phyloP scores from a whole-genome alignment of 2,888 invertebrate genomes.

The Nysson spinosus region DNA sequence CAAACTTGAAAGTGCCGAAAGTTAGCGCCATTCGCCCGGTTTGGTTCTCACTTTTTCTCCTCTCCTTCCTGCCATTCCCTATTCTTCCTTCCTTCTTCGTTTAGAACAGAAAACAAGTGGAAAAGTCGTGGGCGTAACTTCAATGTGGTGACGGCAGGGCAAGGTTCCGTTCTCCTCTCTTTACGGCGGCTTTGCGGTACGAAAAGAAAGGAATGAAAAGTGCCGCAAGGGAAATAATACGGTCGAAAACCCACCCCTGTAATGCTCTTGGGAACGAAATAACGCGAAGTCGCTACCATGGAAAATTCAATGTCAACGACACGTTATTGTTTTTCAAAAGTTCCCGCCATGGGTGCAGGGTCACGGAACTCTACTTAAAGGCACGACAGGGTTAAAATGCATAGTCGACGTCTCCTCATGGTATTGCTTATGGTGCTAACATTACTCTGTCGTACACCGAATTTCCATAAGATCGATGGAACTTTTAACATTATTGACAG shows the following conservation, averaged over 20 bases:
- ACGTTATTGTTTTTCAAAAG: constrained; percentile 66
- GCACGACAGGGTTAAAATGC: constrained; percentile 1
- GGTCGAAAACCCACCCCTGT: constrained; percentile 54
- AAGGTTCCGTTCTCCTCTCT: constrained; percentile 12
- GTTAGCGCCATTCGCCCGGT: constrained; percentile 54
- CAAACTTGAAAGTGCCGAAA: constrained; percentile 67
- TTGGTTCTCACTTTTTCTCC: constrained; percentile 46
- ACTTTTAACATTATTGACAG: no score
- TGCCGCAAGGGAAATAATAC: constrained; percentile 68
- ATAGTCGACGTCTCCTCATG: constrained; percentile 38
- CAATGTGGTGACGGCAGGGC: constrained; percentile 28
- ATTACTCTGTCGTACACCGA: constrained; percentile 7
- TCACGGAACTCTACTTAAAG: background rate
- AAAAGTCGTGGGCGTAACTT: constrained; percentile 57
- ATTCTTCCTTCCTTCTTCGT: constrained; percentile 22
- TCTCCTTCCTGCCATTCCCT: constrained; percentile 1
- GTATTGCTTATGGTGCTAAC: no score
- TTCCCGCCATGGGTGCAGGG: constrained; percentile 31
- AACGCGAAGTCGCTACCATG: constrained; percentile 56
- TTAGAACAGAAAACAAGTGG: constrained; percentile 48
- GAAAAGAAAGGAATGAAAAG: constrained; percentile 38
- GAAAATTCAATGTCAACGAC: constrained; percentile 65
- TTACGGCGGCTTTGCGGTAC: background rate
- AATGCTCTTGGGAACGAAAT: constrained; percentile 46
- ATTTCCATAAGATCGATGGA: no score